Base-by-base conservation (phyloP, 2,888 invertebrate species). In the Hypena proboscidalis region DNA sequence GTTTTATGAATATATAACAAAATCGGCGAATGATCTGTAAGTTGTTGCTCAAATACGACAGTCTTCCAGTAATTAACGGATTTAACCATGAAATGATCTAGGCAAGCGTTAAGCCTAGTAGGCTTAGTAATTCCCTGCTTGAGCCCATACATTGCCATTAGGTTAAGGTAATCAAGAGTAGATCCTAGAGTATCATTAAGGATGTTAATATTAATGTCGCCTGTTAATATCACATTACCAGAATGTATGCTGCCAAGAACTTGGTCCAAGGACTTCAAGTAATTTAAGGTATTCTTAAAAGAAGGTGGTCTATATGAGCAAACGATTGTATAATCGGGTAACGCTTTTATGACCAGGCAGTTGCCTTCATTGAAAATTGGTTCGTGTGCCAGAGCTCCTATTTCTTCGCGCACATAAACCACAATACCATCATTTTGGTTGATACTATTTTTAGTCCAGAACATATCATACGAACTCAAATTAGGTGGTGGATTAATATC, bases 381-480 rank as follows among this genome's bases (percentile, higher is more conserved):
- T 14, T 27, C 26, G 11, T 14, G n/a, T 5, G 4, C 13, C 7
- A 0, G n/a, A 1, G 26, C 13, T 7, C 1, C n/a, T 3, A 27
- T 27, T 13, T 13, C n/a, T n/a, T 14, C 6, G 0, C 6, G 26
- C 3, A 27, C 14, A 14, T 27, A 27, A 3, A 27, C 26, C 6
- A 17, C 17, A 9, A 31, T 3, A 3, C 20, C 20, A 27, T 27
- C 26, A 27, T 27, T 27, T 20, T 27, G 26, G 8, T 27, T 27
- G 1, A 27, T 2, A 3, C 26, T 27, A 3, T 3, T 6, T 1
- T 14, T 6, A 3, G 26, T 14, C 26, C 26, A 27, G 6, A n/a
- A 27, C 3, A 1, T 27, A 1, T 2, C n/a, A 14, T 27, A 27
- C 3, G 7, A 3, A 14, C 14, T n/a, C n/a, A 27, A n/a, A 14